phyloP scores from a whole-genome alignment of 2,113 vertebrate species.

The Electrona antarctica region DNA sequence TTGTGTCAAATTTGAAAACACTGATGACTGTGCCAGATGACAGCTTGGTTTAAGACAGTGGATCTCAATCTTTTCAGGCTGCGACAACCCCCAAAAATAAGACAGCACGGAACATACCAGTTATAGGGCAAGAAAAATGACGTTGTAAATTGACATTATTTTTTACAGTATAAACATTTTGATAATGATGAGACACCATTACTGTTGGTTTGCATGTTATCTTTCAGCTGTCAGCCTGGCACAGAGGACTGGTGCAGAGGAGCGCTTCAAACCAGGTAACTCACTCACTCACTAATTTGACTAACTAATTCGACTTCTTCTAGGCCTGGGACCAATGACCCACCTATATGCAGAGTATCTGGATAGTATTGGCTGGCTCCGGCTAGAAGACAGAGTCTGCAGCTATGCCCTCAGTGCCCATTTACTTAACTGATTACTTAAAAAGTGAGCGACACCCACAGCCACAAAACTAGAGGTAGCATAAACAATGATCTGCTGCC shows the following conservation, averaged over 20 bases:
- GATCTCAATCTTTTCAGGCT: too few species aligned
- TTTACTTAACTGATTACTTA: background rate
- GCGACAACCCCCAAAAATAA: too few species aligned
- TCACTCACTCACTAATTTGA: background rate
- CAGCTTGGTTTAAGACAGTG: too few species aligned
- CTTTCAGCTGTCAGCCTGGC: conserved; percentile 86
- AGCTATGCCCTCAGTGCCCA: background rate
- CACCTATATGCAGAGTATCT: too few species aligned
- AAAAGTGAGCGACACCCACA: too few species aligned
- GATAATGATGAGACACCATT: background rate
- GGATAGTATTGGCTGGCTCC: too few species aligned
- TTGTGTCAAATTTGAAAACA: background rate
- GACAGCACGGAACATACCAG: too few species aligned
- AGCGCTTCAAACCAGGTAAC: conserved; percentile 86
- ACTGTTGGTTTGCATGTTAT: conserved; percentile 9
- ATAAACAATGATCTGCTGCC: too few species aligned
- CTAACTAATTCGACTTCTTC: background rate
- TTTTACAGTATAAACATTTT: background rate
- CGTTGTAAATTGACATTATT: background rate
- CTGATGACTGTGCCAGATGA: too few species aligned
- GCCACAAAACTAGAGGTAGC: too few species aligned
- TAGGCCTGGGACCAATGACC: too few species aligned
- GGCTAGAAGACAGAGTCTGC: background rate
- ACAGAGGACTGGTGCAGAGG: conserved; percentile 76
- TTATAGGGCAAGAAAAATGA: background rate